Evolutionary conservation across 2,888 invertebrate genomes (phyloP).

Genomic region (Cordilura impudica): DNA sequence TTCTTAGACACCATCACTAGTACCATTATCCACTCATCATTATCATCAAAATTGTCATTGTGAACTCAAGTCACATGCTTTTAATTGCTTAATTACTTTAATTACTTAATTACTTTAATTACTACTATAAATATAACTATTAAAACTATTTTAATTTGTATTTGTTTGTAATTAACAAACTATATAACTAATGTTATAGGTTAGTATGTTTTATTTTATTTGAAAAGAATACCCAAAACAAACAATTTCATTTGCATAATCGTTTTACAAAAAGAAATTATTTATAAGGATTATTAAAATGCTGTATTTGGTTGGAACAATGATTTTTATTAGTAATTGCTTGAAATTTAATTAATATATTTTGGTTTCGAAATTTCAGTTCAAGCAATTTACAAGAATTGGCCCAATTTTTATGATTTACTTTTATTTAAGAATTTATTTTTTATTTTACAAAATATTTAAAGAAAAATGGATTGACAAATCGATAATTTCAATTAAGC

Average conservation of each 20-base stretch:
- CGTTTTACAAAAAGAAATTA: neutral
- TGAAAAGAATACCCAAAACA: neutral
- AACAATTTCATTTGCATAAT: neutral
- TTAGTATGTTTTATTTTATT: conserved; percentile 24
- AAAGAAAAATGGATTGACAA: too few relatives aligned
- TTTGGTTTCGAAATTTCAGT: conserved; percentile 29
- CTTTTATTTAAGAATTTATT: conserved; percentile 11
- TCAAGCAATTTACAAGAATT: conserved; percentile 41
- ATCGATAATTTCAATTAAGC: too few relatives aligned
- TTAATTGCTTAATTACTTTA: neutral
- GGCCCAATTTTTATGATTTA: conserved; percentile 61
- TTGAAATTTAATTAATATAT: conserved; percentile 37
- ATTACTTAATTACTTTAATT: neutral
- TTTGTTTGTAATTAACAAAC: conserved; percentile 27
- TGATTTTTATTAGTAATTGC: conserved; percentile 30
- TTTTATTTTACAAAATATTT: too few relatives aligned
- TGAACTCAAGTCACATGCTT: conserved; percentile 23
- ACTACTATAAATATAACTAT: conserved; percentile 6
- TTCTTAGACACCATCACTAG: conserved; percentile 24
- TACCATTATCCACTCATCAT: neutral
- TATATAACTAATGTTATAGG: conserved; percentile 20
- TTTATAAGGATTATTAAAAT: too few relatives aligned
- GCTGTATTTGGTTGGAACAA: too few relatives aligned
- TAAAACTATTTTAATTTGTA: conserved; percentile 22
- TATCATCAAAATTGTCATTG: conserved; percentile 7